These are phyloP conservation scores for Cynopterus brachyotis DNA, from an alignment of 2,113 vertebrate species.

Conservation along the genomic window DNA sequence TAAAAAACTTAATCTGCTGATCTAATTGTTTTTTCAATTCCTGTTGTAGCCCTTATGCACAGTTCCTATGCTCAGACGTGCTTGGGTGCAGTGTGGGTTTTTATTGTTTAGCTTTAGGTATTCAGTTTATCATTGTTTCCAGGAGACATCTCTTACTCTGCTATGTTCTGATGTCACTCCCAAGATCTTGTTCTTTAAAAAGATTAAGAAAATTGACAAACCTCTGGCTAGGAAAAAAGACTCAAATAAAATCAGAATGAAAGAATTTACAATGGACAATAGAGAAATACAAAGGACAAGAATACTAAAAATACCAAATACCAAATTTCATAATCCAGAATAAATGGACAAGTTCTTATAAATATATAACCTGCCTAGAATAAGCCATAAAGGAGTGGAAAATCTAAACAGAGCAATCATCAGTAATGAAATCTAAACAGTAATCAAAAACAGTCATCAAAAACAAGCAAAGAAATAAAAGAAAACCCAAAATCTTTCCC, in stretches of 20 bases:
- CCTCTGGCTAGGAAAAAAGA: background rate
- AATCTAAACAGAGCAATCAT: background rate
- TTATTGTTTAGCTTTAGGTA: too few species aligned
- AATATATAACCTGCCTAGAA: background rate
- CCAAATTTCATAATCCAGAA: background rate
- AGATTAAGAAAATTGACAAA: background rate
- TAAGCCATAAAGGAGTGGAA: background rate
- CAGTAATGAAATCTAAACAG: background rate
- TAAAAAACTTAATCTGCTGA: too few species aligned
- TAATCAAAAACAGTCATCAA: background rate
- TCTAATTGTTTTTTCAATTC: too few species aligned
- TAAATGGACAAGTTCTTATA: background rate
- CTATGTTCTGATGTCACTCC: too few species aligned
- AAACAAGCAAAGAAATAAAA: too few species aligned
- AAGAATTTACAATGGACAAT: background rate
- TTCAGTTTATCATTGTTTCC: too few species aligned
- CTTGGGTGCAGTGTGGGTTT: too few species aligned
- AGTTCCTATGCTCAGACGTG: too few species aligned
- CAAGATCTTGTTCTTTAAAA: background rate
- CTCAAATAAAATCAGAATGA: background rate
- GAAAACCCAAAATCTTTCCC: too few species aligned
- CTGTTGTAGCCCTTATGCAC: too few species aligned
- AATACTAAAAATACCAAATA: too few species aligned
- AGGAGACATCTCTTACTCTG: too few species aligned
- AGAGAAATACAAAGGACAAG: background rate